Evolutionary conservation across 1,140 invertebrate species (phyloP), one percentile per base, ranked within the genome.

Genomic region (Drosophila lacertosa): DNA sequence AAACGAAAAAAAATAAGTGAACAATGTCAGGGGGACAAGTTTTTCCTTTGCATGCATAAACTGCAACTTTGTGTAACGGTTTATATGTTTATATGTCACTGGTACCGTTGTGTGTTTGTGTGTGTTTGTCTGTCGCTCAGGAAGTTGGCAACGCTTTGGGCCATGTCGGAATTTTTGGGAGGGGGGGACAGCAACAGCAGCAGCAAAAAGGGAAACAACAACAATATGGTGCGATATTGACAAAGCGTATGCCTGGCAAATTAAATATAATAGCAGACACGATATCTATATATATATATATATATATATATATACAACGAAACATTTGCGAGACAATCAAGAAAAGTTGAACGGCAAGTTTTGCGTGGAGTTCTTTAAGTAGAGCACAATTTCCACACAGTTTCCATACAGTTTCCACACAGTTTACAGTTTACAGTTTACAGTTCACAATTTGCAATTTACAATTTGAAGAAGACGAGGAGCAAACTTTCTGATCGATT

Each of bases 241-340:
- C 82, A 86, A 88, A 84, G 81, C 81, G 77, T 84, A 84, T 81
- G 82, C 60, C 60, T 74, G 65, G 69, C 77, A 84, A 84, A 84
- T 84, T 84, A 84, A 84, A 84, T 84, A 81, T 77, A 84, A 86
- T 86, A 65, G 68, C 60, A 74, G 40, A 29, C 37, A 53, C 57
- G 26, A 24, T 62, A 15, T 5, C 4, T 0, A 18, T 16, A 39
- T 2, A 9, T 20, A 24, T 1, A 40, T 39, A 16, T 3, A 10
- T 20, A 42, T 5, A 11, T 39, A 13, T 37, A n/a, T 39, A 22
- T 40, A 54, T 20, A 40, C 55, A 45, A 62, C 63, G 57, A 79
- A 54, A 72, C 72, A 73, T 45, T 81, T 69, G 77, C 58, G 53
- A 58, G 57, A 67, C 37, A 65, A 50, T 59, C 67, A 60, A 58